A percentile compares a stretch with the other conserved stretches of the same genome.
These are phyloP conservation scores for Tragelaphus eurycerus DNA, from an alignment of 2,797 vertebrate species.

Conservation along the genomic window DNA sequence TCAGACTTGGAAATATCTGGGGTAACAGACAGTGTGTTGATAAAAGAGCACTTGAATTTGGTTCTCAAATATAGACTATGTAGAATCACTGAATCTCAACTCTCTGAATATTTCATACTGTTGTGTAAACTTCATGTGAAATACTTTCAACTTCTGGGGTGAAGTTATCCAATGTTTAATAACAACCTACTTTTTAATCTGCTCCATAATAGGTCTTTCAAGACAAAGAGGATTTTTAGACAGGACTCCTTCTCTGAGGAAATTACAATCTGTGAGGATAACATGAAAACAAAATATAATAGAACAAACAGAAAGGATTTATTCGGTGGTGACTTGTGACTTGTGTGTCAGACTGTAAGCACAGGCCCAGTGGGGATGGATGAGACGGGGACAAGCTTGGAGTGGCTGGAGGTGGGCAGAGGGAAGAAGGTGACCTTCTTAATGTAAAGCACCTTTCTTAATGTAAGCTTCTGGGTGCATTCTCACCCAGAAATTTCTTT, in stretches of 20 bases:
- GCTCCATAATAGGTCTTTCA: not conserved
- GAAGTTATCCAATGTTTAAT: not conserved
- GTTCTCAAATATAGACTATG: not conserved
- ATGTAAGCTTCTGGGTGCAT: too few relatives aligned
- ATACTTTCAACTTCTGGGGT: not conserved
- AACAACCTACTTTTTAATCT: not conserved
- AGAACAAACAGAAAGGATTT: not conserved
- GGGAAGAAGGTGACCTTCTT: not conserved
- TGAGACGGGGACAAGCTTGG: accelerated
- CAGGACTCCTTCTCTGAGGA: not conserved
- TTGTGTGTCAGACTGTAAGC: not conserved
- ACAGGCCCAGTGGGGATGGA: too few relatives aligned
- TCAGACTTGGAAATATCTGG: too few relatives aligned
- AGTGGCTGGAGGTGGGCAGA: not conserved
- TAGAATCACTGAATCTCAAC: not conserved
- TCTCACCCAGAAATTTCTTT: not conserved
- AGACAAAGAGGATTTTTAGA: not conserved
- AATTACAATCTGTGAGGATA: not conserved
- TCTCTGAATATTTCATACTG: not conserved
- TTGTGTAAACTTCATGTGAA: not conserved
- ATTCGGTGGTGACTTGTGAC: too few relatives aligned
- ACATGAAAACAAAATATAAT: not conserved
- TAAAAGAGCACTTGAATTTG: not conserved
- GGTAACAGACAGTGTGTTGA: not conserved
- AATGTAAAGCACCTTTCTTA: too few relatives aligned